phyloP scores from a whole-genome alignment of 2,797 vertebrate genomes.

The Chelmon rostratus region DNA sequence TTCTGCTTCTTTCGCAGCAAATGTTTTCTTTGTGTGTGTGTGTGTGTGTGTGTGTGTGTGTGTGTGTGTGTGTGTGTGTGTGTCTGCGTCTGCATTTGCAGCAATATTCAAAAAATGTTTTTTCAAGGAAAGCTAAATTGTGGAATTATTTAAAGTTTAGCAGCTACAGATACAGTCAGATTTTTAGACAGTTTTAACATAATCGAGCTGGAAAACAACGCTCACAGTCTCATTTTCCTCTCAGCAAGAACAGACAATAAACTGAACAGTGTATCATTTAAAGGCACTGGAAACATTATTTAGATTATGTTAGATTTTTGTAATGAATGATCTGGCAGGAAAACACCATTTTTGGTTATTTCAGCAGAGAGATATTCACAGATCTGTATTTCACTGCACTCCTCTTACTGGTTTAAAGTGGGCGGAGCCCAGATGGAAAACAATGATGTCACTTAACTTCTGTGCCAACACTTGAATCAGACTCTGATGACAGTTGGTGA shows the following conservation, averaged over 20 bases:
- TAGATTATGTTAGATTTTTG: no score
- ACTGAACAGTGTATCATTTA: not conserved
- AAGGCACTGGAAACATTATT: not conserved
- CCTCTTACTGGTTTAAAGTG: not conserved
- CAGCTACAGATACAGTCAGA: not conserved
- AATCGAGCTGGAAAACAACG: not conserved
- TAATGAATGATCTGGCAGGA: no score
- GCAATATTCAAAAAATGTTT: not conserved
- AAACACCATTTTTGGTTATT: no score
- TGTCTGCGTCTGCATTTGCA: conserved; percentile 5
- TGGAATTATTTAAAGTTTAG: conserved; percentile 8
- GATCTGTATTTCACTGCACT: no score
- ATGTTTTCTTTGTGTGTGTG: conserved; percentile 3
- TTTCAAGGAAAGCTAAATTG: not conserved
- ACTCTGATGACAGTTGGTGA: not conserved
- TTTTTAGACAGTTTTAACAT: not conserved
- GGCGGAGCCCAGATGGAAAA: not conserved
- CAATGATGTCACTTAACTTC: not conserved
- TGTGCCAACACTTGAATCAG: not conserved
- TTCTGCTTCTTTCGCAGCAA: conserved; percentile 28
- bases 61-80: conserved; percentile 7
- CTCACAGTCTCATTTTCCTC: not conserved
- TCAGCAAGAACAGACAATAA: not conserved
- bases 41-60: not conserved
- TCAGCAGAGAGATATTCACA: no score